Conservation (phyloP, 2,888 invertebrate genomes). For the Iphiclides podalirius region DNA sequence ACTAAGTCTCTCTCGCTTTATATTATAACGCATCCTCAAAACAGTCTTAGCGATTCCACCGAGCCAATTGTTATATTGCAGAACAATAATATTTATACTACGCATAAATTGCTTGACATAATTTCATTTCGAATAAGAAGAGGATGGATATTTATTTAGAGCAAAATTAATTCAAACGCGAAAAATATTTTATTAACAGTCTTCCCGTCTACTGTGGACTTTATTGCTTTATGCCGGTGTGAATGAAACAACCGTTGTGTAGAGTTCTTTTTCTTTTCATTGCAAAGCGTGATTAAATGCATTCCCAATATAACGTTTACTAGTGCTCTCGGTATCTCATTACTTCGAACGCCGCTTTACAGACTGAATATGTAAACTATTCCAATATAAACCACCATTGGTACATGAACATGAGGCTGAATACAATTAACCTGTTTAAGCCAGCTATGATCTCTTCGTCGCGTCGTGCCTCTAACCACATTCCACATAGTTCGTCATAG, state of each 20-base stretch:
- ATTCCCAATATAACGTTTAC: neutral
- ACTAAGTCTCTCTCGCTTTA: slow-evolving; percentile 50
- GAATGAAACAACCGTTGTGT: too few relatives aligned
- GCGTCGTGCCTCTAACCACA: slow-evolving; percentile 49
- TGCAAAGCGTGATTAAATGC: too few relatives aligned
- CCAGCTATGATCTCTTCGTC: slow-evolving; percentile 39
- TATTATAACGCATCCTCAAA: slow-evolving; percentile 26
- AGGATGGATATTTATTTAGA: too few relatives aligned
- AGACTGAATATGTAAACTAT: slow-evolving; percentile 30
- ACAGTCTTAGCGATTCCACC: slow-evolving; percentile 25
- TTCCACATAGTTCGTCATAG: slow-evolving; percentile 47
- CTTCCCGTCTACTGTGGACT: too few relatives aligned
- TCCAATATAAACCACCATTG: slow-evolving; percentile 37
- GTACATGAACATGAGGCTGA: slow-evolving; percentile 41
- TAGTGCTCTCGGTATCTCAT: slow-evolving; percentile 17
- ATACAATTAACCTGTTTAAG: slow-evolving; percentile 52
- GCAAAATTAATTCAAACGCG: too few relatives aligned
- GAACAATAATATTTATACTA: too few relatives aligned
- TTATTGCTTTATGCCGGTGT: too few relatives aligned
- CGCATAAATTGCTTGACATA: too few relatives aligned
- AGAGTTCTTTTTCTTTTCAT: too few relatives aligned
- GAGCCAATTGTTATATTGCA: too few relatives aligned
- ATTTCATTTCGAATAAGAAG: too few relatives aligned
- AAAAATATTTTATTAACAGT: too few relatives aligned
- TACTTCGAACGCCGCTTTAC: slow-evolving; percentile 29